Conservation (phyloP, 2,888 invertebrate species). For the Ochropacha duplaris region DNA sequence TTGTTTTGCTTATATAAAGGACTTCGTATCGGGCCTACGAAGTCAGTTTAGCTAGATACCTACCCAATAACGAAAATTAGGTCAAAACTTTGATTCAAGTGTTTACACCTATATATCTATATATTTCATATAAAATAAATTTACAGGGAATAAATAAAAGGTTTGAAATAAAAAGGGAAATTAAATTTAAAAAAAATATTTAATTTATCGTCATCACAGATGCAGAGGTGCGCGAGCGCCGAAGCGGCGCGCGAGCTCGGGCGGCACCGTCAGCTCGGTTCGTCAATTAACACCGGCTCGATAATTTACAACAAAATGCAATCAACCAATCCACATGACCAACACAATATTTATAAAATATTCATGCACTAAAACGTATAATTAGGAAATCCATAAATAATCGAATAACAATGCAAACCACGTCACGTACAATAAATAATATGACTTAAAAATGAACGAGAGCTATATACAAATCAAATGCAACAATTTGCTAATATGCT, state of each 20-base stretch:
- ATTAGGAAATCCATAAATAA: constrained; percentile 14
- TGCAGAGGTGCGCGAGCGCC: constrained; percentile 41
- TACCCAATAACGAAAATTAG: background rate
- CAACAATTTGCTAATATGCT: constrained; percentile 61
- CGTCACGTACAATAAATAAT: constrained; percentile 40
- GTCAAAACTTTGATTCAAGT: background rate
- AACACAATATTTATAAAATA: constrained; percentile 27
- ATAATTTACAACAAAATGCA: constrained; percentile 40
- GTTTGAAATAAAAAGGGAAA: constrained; percentile 39
- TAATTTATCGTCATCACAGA: constrained; percentile 78
- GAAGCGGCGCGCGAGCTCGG: constrained; percentile 12
- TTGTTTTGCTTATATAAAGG: constrained; percentile 21
- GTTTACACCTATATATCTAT: background rate
- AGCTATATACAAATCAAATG: constrained; percentile 75
- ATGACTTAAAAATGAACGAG: constrained; percentile 60
- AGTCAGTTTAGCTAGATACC: constrained; percentile 2
- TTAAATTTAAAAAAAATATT: constrained; percentile 54
- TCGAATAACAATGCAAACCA: constrained; percentile 39
- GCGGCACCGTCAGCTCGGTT: background rate
- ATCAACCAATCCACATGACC: constrained; percentile 38
- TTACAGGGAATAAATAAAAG: constrained; percentile 21
- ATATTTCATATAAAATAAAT: constrained; percentile 9
- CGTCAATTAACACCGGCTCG: constrained; percentile 31
- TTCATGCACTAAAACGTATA: constrained; percentile 8
- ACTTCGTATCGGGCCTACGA: constrained; percentile 6